Base-by-base conservation (phyloP, 2,113 vertebrate genomes). In the Platysteira castanea region DNA sequence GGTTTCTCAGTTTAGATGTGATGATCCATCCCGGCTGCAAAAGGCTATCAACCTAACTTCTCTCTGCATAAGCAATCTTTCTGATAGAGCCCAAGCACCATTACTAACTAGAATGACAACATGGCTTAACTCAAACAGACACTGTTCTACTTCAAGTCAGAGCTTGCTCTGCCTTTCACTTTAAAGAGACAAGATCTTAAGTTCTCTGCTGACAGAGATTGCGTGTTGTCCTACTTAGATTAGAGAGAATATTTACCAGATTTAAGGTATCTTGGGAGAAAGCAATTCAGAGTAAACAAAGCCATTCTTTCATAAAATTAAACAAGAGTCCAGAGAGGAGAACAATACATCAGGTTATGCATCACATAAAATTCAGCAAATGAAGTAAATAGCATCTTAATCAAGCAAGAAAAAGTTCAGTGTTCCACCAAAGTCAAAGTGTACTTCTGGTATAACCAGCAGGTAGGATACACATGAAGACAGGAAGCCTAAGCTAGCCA, bases 151-250 rank as follows among this genome's bases (percentile, higher is more conserved):
- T 64, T 80, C 17, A 74, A 89, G 56, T 78, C 65, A 87, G 83
- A 90, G 31, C 53, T 47, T 4, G 2, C 54, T 93, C 60, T 74
- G 85, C 75, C 84, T 85, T 86, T 91, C 42, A 44, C 59, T 80
- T 86, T 80, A 47, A 74, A 81, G 46, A 50, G 27, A 79, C 0
- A 2, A 83, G 28, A 68, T 70, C 64, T 54, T 59, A 68, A 54
- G 8, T 60, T 90, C 44, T 84, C 56, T 92, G 75, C 67, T 95
- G 41, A 94, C 50, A 87, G 52, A 94, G 37, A 69, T 1, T 70
- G 90, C 79, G 88, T 95, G 86, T 78, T 96, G 88, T 70, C 90
- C 68, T 82, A 64, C 74, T 79, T 73, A 67, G 75, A 80, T 91
- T 87, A 80, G 54, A 65, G 41, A 37, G 54, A 74, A 17, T 81